phyloP scores from a whole-genome alignment of 1,140 invertebrate genomes.

The Cardiocondyla obscurior region DNA sequence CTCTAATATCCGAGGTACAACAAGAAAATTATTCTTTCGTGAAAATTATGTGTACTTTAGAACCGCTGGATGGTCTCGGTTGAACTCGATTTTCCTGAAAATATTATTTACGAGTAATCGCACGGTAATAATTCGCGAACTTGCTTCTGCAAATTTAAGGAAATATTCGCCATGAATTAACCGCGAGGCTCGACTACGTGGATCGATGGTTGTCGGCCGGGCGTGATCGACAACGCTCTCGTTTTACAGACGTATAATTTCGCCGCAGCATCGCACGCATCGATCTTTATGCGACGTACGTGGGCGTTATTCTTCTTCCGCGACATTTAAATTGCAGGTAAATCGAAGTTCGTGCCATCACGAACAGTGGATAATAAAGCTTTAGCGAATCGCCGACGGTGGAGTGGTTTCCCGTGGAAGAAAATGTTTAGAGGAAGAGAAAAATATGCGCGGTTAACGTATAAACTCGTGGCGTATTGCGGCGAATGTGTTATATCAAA shows the following conservation, averaged over 20 bases:
- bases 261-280: not conserved
- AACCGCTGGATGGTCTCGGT: not conserved
- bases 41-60: not conserved
- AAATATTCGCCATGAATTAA: not conserved
- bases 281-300: not conserved
- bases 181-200: too few relatives aligned
- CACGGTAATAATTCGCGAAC: not conserved
- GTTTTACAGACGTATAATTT: constrained; percentile 24
- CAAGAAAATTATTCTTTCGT: not conserved
- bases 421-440: not conserved
- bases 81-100: not conserved
- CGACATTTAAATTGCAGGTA: constrained; percentile 24
- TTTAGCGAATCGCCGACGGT: not conserved
- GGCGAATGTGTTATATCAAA: not conserved
- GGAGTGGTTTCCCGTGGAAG: not conserved
- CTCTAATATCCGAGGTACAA: not conserved
- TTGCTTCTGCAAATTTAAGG: not conserved
- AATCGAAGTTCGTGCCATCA: constrained; percentile 3
- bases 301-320: not conserved
- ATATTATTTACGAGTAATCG: not conserved
- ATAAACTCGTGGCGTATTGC: constrained; percentile 34
- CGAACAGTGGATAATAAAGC: not conserved
- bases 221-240: not conserved
- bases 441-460: constrained; percentile 6
- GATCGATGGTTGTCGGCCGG: not conserved